These are phyloP conservation scores for Cephus runcator DNA, from an alignment of 2,888 invertebrate genomes.

Conservation along the genomic window DNA sequence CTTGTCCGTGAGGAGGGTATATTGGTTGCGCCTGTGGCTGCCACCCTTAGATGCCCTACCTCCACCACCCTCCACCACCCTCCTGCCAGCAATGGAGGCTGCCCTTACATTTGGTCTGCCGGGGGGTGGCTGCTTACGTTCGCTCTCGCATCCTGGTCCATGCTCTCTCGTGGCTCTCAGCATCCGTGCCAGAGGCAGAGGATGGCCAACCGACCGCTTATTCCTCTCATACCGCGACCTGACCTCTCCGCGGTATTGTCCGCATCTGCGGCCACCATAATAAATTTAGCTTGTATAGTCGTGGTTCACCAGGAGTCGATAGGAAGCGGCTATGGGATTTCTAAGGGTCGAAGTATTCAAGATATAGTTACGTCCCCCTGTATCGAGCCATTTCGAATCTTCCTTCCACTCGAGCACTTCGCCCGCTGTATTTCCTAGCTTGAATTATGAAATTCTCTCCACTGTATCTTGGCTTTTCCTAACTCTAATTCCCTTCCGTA, in stretches of 20 bases:
- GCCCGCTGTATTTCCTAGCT: neutral
- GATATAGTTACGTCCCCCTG: neutral
- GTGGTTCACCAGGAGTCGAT: neutral
- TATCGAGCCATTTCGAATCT: neutral
- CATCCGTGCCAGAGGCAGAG: constrained; percentile 18
- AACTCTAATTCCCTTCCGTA: constrained; percentile 7
- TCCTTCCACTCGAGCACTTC: neutral
- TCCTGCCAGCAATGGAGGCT: constrained; percentile 30
- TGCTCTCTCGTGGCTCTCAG: constrained; percentile 29
- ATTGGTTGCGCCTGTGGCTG: neutral
- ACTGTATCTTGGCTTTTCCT: neutral
- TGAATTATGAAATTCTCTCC: neutral
- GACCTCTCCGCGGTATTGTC: constrained; percentile 39
- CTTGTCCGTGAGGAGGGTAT: neutral
- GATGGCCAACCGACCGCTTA: neutral
- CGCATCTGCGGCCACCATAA: constrained; percentile 33
- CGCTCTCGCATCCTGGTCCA: constrained; percentile 4
- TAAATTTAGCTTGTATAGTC: neutral
- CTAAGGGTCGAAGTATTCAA: constrained; percentile 15
- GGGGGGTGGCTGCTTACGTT: neutral
- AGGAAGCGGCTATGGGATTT: constrained; percentile 8
- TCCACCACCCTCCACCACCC: constrained; percentile 36
- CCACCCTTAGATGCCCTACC: constrained; percentile 9
- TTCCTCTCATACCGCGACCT: constrained; percentile 17
- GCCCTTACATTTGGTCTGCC: neutral